Evolutionary conservation across 2,113 vertebrate species (phyloP).

Genomic region (Stigmatopora argus): DNA sequence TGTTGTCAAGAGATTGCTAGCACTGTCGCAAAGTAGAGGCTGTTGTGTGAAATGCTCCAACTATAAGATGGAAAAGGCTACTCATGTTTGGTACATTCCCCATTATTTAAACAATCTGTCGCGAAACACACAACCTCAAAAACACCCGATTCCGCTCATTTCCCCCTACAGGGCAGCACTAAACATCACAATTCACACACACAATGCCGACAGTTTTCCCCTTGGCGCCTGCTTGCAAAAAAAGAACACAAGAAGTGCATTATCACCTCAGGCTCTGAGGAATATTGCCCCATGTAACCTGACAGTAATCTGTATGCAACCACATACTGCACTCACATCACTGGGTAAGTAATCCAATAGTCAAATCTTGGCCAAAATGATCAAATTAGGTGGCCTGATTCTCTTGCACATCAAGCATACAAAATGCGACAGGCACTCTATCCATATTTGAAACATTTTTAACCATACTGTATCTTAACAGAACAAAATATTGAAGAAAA

Average conservation of each 20-base stretch:
- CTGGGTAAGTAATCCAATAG: constrained; percentile 35
- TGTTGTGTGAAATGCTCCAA: too few species aligned
- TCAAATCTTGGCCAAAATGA: constrained; percentile 36
- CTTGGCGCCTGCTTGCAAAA: constrained; percentile 51
- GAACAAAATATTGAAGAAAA: too few species aligned
- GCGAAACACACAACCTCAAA: background rate
- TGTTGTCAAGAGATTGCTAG: too few species aligned
- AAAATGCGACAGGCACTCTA: too few species aligned
- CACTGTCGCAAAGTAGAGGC: too few species aligned
- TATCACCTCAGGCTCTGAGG: constrained; percentile 44
- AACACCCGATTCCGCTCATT: background rate
- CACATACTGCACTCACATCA: constrained; percentile 30
- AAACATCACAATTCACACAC: constrained; percentile 56
- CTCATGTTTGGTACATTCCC: too few species aligned
- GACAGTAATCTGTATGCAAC: constrained; percentile 30
- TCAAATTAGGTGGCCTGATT: background rate
- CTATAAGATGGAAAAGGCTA: too few species aligned
- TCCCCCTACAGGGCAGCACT: constrained; percentile 26
- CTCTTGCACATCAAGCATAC: too few species aligned
- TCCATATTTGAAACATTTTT: too few species aligned
- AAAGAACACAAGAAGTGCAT: constrained; percentile 66
- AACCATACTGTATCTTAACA: too few species aligned
- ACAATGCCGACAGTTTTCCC: constrained; percentile 28
- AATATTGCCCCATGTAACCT: constrained; percentile 16
- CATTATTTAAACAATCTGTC: background rate